Evolutionary conservation across 2,113 vertebrate species (phyloP).

Genomic region (Hippocampus mohnikei): DNA sequence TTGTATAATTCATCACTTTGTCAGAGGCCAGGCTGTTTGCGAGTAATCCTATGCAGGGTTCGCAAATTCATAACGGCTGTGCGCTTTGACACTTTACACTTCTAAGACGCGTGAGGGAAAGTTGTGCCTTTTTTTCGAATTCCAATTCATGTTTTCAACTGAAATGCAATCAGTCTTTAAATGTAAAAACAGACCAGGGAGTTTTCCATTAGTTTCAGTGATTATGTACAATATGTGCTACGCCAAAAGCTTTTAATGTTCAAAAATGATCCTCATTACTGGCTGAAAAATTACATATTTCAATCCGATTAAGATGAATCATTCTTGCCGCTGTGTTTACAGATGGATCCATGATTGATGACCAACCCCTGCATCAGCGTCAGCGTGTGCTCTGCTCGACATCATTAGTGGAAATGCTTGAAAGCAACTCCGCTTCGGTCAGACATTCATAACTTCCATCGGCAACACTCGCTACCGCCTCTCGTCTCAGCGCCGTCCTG

Average conservation of each 20-base stretch:
- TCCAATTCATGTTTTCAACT: neutral
- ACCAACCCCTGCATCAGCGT: conserved; percentile 3
- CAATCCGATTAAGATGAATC: conserved; percentile 7
- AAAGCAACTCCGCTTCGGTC: conserved; percentile 50
- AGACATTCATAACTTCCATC: conserved; percentile 56
- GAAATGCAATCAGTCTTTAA: neutral
- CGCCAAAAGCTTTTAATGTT: conserved; percentile 1
- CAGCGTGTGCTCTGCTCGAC: conserved; percentile 32
- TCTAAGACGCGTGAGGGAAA: conserved; percentile 13
- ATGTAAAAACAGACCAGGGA: neutral
- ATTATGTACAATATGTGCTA: neutral
- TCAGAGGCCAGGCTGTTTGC: conserved; percentile 50
- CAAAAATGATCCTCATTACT: neutral
- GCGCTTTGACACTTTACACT: conserved; percentile 13
- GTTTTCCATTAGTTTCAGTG: neutral
- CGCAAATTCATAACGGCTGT: conserved; percentile 35
- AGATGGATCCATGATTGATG: conserved; percentile 40
- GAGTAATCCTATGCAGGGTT: conserved; percentile 51
- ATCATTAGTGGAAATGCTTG: conserved; percentile 41
- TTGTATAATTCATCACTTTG: conserved; percentile 55
- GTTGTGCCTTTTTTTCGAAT: conserved; percentile 11
- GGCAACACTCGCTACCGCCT: conserved; percentile 47
- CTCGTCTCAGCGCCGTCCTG: conserved; percentile 57
- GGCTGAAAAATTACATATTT: conserved; percentile 9
- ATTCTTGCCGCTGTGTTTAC: conserved; percentile 10